These are phyloP conservation scores for Zaprionus davidi DNA, from an alignment of 1,140 invertebrate species.

Conservation along the genomic window DNA sequence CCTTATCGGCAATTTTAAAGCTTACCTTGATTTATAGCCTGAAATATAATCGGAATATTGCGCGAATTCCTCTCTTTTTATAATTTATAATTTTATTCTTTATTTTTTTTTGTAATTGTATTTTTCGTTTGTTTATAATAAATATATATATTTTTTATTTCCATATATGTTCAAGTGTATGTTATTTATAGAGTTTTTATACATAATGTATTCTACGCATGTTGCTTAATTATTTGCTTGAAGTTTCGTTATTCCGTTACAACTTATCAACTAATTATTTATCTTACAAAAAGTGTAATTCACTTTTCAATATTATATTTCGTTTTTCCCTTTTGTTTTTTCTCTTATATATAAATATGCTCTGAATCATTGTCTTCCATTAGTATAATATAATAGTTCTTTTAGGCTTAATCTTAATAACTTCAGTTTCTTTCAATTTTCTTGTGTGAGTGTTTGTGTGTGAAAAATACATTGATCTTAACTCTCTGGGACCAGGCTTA, in stretches of 20 bases:
- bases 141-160: constrained; percentile 61
- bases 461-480: constrained; percentile 68
- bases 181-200: constrained; percentile 70
- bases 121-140: constrained; percentile 79
- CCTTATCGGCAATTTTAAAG: background rate
- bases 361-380: constrained; percentile 76
- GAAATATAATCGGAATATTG: background rate
- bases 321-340: constrained; percentile 21
- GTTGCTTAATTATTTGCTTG: constrained; percentile 70
- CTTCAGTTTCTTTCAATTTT: constrained; percentile 32
- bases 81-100: constrained; percentile 45
- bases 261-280: constrained; percentile 59
- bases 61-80: background rate
- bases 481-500: constrained; percentile 39
- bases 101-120: constrained; percentile 76
- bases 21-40: background rate
- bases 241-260: constrained; percentile 60
- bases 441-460: constrained; percentile 33
- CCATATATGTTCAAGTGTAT: constrained; percentile 51
- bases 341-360: constrained; percentile 60
- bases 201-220: constrained; percentile 69
- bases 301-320: constrained; percentile 29
- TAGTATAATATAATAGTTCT: constrained; percentile 42
- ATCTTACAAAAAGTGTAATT: constrained; percentile 72
- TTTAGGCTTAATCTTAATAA: constrained; percentile 52